Evolutionary conservation across 2,797 vertebrate genomes (phyloP), one percentile per base, ranked within the genome.

Genomic region (Acrocephalus scirpaceus): DNA sequence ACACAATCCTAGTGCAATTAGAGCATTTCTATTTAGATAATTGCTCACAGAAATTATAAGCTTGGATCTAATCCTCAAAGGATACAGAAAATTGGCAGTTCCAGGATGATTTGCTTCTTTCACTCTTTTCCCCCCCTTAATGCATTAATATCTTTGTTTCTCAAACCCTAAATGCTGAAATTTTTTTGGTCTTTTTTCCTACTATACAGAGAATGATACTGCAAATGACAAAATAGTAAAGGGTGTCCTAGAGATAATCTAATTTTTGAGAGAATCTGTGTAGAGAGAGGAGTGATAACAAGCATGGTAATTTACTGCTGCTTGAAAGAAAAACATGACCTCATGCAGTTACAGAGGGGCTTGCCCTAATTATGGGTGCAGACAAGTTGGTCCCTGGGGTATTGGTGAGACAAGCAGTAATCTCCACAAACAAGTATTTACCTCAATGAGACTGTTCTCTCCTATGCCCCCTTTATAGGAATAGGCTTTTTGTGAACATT

Each of bases 1-100:
- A 98, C 96, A 95, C 56, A 96, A 98, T 97, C 97, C 96, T 93
- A 42, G 47, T 92, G 96, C 97, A 98, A 98, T 98, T 98, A 98
- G 74, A 97, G 93, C 92, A 83, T 97, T 97, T 97, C 96, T 97
- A 96, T 97, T 97, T 94, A 75, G 95, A 96, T 98, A 97, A 98
- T 98, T 98, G 96, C 95, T 75, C 19, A 79, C 92, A 97, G 97
- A 97, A 97, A 96, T 87, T 75, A 84, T 83, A 96, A 96, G 92
- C 97, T 96, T 95, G 94, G 94, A 97, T 96, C 87, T 94, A 97
- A 78, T 95, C 90, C 96, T 95, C 97, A 71, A 40, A 96, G 94
- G 96, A 87, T 60, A 25, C 58, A 83, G 45, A 92, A 60, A 97
- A 64, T 73, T 60, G 90, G 95, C 91, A 86, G 83, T 91, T 95